These are phyloP conservation scores for Nanger granti DNA, from an alignment of 2,113 vertebrate species.

Conservation along the genomic window DNA sequence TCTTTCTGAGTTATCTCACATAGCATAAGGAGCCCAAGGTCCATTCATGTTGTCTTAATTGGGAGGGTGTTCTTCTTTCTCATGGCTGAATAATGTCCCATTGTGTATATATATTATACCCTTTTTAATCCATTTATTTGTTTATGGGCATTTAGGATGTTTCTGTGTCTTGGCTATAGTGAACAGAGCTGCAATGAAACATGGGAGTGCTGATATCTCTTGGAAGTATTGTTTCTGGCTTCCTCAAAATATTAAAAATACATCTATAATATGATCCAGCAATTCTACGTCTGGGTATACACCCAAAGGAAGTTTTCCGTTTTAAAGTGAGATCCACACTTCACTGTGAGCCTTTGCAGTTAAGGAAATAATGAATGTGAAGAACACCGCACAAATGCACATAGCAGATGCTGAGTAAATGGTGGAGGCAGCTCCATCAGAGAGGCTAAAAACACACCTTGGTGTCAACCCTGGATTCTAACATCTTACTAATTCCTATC, in stretches of 20 bases:
- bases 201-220: background rate
- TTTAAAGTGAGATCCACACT: background rate
- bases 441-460: background rate
- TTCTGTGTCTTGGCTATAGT: background rate
- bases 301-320: background rate
- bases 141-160: background rate
- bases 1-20: background rate
- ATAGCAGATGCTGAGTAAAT: background rate
- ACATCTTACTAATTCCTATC: background rate
- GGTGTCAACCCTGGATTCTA: background rate
- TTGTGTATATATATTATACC: background rate
- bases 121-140: background rate
- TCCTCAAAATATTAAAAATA: background rate
- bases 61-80: background rate
- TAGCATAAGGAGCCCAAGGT: background rate
- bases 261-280: background rate
- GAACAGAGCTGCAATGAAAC: background rate
- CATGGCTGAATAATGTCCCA: background rate
- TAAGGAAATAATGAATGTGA: background rate
- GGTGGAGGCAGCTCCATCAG: background rate
- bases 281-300: background rate
- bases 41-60: background rate
- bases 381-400: background rate
- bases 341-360: background rate
- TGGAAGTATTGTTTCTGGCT: background rate